A percentile compares a stretch with the other conserved stretches of the same genome.
These are phyloP conservation scores for Micronycteris hirsuta DNA, from an alignment of 2,113 vertebrate species.

Conservation along the genomic window DNA sequence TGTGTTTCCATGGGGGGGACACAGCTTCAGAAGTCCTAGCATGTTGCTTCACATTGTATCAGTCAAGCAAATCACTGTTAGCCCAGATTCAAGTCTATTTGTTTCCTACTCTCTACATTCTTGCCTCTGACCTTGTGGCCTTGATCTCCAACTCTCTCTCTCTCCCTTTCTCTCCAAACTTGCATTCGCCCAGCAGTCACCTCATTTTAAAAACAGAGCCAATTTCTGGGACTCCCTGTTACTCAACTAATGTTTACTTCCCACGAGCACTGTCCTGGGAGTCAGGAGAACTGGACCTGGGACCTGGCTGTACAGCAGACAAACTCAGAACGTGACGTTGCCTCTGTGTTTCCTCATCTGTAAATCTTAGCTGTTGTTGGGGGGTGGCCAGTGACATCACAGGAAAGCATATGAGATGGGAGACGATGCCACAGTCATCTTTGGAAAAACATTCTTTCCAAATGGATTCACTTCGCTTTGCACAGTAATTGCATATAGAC, in stretches of 20 bases:
- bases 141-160: not conserved
- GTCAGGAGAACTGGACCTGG: not conserved
- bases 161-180: not conserved
- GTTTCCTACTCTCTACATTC: not conserved
- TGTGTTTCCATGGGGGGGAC: not conserved
- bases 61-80: not conserved
- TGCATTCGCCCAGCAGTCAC: not conserved
- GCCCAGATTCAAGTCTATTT: not conserved
- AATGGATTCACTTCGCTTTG: not conserved
- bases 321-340: not conserved
- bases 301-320: not conserved
- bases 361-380: not conserved
- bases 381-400: not conserved
- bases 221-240: too few relatives aligned
- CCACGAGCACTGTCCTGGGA: not conserved
- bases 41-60: not conserved
- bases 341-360: not conserved
- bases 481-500: not conserved
- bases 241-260: not conserved
- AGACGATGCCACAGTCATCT: not conserved
- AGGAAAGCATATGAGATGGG: fast-evolving
- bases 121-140: not conserved
- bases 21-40: not conserved
- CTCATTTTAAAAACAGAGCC: not conserved
- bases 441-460: not conserved